Conservation (phyloP, 53 echinoderm and acorn worm genomes). For the Astropecten irregularis region DNA sequence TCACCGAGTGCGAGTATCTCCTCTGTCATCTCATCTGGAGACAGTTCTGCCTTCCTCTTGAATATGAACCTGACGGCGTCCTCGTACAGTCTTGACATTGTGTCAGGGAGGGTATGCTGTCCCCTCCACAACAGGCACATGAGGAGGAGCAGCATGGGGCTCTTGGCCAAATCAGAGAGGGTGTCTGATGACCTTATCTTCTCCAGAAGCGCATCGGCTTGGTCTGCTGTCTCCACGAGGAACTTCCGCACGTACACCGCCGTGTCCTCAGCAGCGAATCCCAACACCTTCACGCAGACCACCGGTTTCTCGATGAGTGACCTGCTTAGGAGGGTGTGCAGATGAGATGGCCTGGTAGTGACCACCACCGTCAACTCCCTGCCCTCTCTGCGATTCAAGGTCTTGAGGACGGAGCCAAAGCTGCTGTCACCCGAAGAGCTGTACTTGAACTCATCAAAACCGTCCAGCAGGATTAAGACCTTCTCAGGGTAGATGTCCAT, state of each 20-base stretch:
- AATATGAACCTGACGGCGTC: conserved; percentile 4
- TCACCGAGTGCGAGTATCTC: not conserved
- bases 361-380: not conserved
- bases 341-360: conserved; percentile 31
- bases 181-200: not conserved
- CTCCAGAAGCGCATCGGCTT: not conserved
- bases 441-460: conserved; percentile 44
- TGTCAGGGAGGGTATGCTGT: conserved; percentile 1
- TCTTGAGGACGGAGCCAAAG: conserved; percentile 15
- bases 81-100: conserved; percentile 6
- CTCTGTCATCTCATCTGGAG: not conserved
- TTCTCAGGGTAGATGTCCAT: not conserved
- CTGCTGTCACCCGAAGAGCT: not conserved
- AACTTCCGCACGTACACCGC: conserved; percentile 7
- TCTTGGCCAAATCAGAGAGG: conserved; percentile 12
- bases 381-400: not conserved
- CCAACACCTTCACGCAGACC: not conserved
- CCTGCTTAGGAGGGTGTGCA: not conserved
- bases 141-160: conserved; percentile 30
- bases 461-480: conserved; percentile 36
- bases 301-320: conserved; percentile 1
- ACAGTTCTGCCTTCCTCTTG: not conserved
- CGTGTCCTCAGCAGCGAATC: not conserved
- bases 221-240: not conserved
- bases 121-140: conserved; percentile 38